phyloP scores from a whole-genome alignment of 2,113 vertebrate genomes.

The Tetrax tetrax region DNA sequence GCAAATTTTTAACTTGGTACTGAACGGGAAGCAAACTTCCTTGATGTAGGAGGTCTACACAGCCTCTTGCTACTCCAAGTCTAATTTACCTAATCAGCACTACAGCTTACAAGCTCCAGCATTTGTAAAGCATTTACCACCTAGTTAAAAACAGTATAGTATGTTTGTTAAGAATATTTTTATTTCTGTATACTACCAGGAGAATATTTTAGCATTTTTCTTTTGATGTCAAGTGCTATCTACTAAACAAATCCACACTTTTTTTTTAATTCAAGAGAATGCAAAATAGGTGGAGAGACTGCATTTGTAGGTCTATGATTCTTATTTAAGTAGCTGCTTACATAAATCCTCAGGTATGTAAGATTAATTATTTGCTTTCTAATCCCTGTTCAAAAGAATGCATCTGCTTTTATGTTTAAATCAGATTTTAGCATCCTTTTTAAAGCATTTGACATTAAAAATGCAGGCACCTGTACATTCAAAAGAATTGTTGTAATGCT shows the following conservation, averaged over 20 bases:
- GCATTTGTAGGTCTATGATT: slow-evolving; percentile 17
- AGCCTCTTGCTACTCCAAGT: neutral
- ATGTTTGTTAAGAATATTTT: neutral
- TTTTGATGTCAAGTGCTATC: slow-evolving; percentile 8
- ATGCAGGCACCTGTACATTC: neutral
- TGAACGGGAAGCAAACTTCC: neutral
- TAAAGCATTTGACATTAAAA: slow-evolving; percentile 24
- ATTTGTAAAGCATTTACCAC: slow-evolving; percentile 39
- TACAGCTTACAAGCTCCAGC: neutral
- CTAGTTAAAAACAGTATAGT: neutral
- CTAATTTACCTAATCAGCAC: slow-evolving; percentile 28
- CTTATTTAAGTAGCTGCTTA: slow-evolving; percentile 48
- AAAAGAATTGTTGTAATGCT: neutral
- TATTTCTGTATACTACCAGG: neutral
- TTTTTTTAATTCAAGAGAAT: neutral
- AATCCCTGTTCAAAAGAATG: slow-evolving; percentile 58
- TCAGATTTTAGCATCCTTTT: slow-evolving; percentile 28
- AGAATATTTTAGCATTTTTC: slow-evolving; percentile 3
- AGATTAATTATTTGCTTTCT: slow-evolving; percentile 57
- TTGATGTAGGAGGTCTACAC: neutral
- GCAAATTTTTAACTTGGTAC: neutral
- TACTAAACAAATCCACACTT: neutral
- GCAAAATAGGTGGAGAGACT: neutral
- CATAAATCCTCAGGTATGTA: slow-evolving; percentile 52
- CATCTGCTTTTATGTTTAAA: slow-evolving; percentile 54